Evolutionary conservation across 2,113 vertebrate species (phyloP).

Genomic region (Sander vitreus): DNA sequence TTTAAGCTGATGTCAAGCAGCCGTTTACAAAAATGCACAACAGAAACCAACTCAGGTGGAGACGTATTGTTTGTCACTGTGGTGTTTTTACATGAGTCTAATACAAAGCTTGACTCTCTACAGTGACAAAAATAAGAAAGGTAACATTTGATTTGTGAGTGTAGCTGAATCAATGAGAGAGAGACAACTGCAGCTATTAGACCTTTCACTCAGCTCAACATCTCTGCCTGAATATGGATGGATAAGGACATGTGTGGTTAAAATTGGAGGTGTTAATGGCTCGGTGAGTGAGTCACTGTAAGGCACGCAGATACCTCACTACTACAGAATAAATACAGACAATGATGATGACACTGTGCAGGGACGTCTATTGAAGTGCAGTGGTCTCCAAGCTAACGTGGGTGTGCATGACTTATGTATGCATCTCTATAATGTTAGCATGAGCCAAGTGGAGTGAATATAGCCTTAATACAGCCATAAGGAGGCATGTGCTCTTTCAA

Average conservation of each 20-base stretch:
- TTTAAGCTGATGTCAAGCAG: background rate
- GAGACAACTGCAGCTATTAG: slow-evolving; percentile 10
- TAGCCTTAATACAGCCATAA: slow-evolving; percentile 20
- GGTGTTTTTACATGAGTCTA: background rate
- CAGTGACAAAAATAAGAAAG: background rate
- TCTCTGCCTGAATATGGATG: slow-evolving; percentile 34
- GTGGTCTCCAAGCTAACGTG: slow-evolving; percentile 13
- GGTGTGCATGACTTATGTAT: slow-evolving; percentile 2
- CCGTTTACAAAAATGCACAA: background rate
- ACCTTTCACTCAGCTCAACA: slow-evolving; percentile 30
- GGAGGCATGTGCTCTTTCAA: slow-evolving; percentile 15
- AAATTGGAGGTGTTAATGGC: slow-evolving; percentile 55
- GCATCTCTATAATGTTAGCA: slow-evolving; percentile 1
- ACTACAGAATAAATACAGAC: slow-evolving; percentile 65
- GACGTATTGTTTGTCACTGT: background rate
- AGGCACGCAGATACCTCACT: slow-evolving; percentile 39
- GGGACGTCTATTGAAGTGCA: slow-evolving; percentile 16
- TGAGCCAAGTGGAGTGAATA: background rate
- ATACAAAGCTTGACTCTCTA: background rate
- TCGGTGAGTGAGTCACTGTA: slow-evolving; percentile 51
- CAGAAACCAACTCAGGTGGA: background rate
- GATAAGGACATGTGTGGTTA: slow-evolving; percentile 49
- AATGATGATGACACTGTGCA: slow-evolving; percentile 36
- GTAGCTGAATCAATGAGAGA: slow-evolving; percentile 27
- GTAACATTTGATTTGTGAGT: background rate